Base-by-base conservation (phyloP, 2,888 invertebrate species). In the Sabellastarte sp. region DNA sequence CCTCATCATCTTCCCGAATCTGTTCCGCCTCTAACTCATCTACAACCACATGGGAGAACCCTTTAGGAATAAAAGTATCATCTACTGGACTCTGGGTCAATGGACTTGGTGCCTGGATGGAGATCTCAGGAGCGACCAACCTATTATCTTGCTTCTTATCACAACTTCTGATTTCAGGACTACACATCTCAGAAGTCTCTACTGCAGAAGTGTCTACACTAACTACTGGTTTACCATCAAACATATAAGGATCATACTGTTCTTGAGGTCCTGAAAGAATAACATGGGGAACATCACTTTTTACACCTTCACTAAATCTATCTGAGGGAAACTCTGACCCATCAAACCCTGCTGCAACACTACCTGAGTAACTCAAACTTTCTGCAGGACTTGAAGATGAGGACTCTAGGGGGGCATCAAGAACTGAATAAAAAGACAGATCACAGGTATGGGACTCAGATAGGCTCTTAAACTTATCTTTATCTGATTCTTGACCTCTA, bases 31-130 rank as follows among this genome's bases (percentile, higher is more conserved):
- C 61, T 10, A 56, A 41, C 32, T 61, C 63, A 29, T 50, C 61
- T 10, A 28, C 59, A 26, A 28, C 59, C 3, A 66, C 61, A n/a
- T 33, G 55, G n/a, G 60, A 41, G 59, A 60, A 65, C 41, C 60
- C 50, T 32, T 56, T 51, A 5, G 53, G 50, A 5, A 55, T 33
- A 50, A 20, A 52, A 53, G 28, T 41, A 29, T 55, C 61, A 20
- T 67, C 63, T 2, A 62, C 57, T 51, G 72, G 71, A 59, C 71
- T 70, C 50, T 66, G 71, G 4, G 58, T 61, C 62, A 72, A 26
- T 28, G 72, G 72, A 61, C 72, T 73, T 26, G 71, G 69, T 33
- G 60, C 68, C 57, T 73, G 69, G 32, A 73, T 57, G 24, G 63
- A 31, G 29, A 73, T 71, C 53, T 64, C 59, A 15, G 68, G 70